These are phyloP conservation scores for Tachysurus vachellii DNA, from an alignment of 2,113 vertebrate genomes.

Conservation along the genomic window DNA sequence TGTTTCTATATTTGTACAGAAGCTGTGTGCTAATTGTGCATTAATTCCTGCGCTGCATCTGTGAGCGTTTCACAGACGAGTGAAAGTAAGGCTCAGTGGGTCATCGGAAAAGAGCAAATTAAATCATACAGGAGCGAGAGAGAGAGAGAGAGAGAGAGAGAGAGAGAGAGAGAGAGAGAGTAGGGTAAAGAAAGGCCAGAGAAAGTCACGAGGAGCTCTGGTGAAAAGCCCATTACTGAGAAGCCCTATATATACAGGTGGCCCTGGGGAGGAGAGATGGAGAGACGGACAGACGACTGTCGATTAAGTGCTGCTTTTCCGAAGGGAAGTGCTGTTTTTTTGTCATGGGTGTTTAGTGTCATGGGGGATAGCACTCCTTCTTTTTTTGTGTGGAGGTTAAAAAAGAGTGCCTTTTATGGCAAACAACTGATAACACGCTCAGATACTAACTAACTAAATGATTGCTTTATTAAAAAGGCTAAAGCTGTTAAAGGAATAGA, in stretches of 20 bases:
- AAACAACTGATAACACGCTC: not conserved
- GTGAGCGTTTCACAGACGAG: not conserved
- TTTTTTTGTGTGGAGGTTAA: not conserved
- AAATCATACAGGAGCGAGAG: not conserved
- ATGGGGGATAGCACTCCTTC: conserved; percentile 17
- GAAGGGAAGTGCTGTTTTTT: conserved; percentile 31
- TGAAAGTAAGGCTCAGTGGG: conserved; percentile 5
- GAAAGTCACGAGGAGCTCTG: not conserved
- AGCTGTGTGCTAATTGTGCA: not conserved
- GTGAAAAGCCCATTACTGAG: conserved; percentile 27
- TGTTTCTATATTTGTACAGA: conserved; percentile 1
- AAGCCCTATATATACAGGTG: conserved; percentile 13
- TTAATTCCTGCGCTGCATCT: conserved; percentile 3
- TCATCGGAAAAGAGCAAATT: not conserved
- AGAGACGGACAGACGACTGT: not conserved
- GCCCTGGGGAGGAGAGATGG: conserved; percentile 2
- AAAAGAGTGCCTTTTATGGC: not conserved
- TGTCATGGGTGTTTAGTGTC: conserved; percentile 43
- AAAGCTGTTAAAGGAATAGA: not conserved
- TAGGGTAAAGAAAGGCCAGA: not conserved
- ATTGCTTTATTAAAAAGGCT: not conserved
- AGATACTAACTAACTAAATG: not conserved
- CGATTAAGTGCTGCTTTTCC: conserved; percentile 42
- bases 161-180: not conserved
- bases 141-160: not conserved